Percentiles rank a stretch among this genome's conserved stretches.
Evolutionary conservation across 2,113 vertebrate species (phyloP).

Genomic region (Amblyopsis rosae): DNA sequence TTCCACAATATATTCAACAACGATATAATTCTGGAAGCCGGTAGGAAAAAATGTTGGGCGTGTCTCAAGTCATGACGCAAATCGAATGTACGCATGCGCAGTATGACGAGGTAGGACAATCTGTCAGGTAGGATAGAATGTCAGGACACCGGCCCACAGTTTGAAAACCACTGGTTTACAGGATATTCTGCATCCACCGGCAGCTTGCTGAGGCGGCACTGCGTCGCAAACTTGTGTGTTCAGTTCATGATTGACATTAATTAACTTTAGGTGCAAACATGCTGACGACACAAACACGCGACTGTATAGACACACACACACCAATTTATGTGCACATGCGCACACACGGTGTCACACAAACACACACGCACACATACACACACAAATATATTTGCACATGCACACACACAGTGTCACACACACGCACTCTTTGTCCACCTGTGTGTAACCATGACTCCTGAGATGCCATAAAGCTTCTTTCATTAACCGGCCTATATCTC

Average conservation of each 20-base stretch:
- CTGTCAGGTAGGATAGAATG: too few relatives aligned
- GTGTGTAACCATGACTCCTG: constrained; percentile 66
- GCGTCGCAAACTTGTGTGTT: constrained; percentile 8
- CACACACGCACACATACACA: not conserved
- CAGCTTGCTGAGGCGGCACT: constrained; percentile 9
- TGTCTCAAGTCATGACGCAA: too few relatives aligned
- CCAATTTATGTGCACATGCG: not conserved
- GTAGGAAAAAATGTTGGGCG: too few relatives aligned
- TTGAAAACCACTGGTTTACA: not conserved
- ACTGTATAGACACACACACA: constrained; percentile 24
- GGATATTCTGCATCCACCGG: constrained; percentile 28
- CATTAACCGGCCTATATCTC: constrained; percentile 80
- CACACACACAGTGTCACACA: not conserved
- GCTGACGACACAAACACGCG: constrained; percentile 5
- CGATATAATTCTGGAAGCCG: too few relatives aligned
- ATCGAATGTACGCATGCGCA: too few relatives aligned
- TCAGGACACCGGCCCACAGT: too few relatives aligned
- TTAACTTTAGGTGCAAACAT: constrained; percentile 2
- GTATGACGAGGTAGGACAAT: too few relatives aligned
- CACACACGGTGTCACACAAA: constrained; percentile 6
- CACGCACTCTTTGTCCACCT: constrained; percentile 31
- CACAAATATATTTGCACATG: not conserved
- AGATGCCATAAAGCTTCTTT: constrained; percentile 68
- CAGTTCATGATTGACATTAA: not conserved
- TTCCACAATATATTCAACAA: too few relatives aligned